Evolutionary conservation across 1,140 invertebrate species (phyloP).

Genomic region (Brachionus sp.): DNA sequence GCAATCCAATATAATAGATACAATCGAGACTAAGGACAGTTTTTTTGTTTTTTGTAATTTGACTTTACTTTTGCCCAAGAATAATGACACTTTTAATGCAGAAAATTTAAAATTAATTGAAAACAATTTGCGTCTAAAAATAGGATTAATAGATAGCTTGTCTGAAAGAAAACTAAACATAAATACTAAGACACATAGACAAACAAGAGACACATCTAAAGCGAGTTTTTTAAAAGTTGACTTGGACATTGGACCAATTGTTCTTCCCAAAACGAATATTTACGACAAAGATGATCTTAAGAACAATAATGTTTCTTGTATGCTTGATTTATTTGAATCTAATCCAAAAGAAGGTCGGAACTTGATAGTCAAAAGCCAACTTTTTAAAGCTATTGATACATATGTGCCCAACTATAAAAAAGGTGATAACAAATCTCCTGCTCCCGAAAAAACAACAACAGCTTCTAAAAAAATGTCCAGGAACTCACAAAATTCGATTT

Average conservation of each 20-base stretch:
- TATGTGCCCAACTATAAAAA: background rate
- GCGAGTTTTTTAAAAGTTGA: background rate
- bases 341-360: background rate
- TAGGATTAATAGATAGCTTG: background rate
- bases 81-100: background rate
- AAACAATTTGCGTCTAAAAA: background rate
- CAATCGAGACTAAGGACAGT: background rate
- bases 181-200: background rate
- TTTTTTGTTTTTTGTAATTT: conserved; percentile 22
- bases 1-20: background rate
- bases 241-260: conserved; percentile 10
- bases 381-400: background rate
- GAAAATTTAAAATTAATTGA: conserved; percentile 10
- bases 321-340: background rate
- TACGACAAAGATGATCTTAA: background rate
- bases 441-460: background rate
- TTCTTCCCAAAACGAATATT: background rate
- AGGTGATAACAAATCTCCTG: background rate
- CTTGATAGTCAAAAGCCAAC: background rate
- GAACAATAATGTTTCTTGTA: conserved; percentile 1
- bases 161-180: background rate
- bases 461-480: background rate
- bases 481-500: conserved; percentile 5
- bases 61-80: background rate
- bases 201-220: background rate